phyloP scores from a whole-genome alignment of 2,888 invertebrate genomes.

The Cyaniris semiargus region DNA sequence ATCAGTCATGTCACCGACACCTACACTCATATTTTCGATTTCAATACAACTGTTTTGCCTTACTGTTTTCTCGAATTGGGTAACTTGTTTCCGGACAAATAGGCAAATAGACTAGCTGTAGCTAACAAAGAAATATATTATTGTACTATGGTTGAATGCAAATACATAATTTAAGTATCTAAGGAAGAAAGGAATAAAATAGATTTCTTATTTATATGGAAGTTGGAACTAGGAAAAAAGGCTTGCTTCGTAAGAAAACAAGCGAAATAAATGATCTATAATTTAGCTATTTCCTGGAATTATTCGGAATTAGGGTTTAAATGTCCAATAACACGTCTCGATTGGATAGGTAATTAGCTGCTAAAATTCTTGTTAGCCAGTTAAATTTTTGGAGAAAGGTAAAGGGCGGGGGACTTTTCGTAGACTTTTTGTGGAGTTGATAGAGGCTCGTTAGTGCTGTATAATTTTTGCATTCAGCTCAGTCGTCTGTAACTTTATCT shows the following conservation, averaged over 20 bases:
- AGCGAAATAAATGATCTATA: neutral
- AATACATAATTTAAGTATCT: neutral
- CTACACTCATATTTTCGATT: constrained; percentile 43
- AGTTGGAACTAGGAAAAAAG: neutral
- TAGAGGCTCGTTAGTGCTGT: constrained; percentile 15
- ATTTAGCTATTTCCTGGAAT: neutral
- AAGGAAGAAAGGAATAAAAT: neutral
- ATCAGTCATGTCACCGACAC: constrained; percentile 55
- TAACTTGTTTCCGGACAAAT: neutral
- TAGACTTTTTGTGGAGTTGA: neutral
- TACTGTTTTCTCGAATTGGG: constrained; percentile 9
- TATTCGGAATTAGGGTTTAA: neutral
- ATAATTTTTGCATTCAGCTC: constrained; percentile 14
- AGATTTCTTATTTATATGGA: neutral
- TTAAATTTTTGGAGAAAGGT: constrained; percentile 7
- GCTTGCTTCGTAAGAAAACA: neutral
- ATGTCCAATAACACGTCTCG: neutral
- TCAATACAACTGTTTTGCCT: constrained; percentile 32
- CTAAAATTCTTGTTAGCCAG: neutral
- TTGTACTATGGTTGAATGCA: neutral
- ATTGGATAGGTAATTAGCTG: neutral
- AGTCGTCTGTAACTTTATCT: constrained; percentile 14
- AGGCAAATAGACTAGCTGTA: neutral
- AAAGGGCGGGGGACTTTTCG: neutral
- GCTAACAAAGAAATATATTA: neutral